Base-by-base conservation (phyloP, 2,888 invertebrate species). In the Amblyjoppa proteus region DNA sequence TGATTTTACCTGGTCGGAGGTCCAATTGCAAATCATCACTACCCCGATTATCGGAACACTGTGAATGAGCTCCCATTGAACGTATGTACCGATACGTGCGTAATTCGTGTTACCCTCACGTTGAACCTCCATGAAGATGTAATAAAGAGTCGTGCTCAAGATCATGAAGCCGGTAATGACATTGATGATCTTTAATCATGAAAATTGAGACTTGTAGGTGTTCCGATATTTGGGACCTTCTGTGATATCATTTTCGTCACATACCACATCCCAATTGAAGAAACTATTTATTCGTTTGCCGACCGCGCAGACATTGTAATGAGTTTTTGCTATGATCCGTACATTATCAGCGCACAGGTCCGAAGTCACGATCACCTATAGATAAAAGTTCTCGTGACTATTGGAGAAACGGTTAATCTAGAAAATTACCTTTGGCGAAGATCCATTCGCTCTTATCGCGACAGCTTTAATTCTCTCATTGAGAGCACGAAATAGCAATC, bases 311-410 rank as follows among this genome's bases (percentile, higher is more conserved):
- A 83, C 56, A 41, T 82, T 68, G 73, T 76, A 83, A 76, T 85
- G 85, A 7, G 76, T 71, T 49, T 82, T 83, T 1, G 85, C 82
- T 38, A 83, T 31, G 7, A 76, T 3, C 45, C 76, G 71, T n/a
- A 87, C 69, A 71, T 86, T 83, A 49, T 84, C 86, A 3, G 87
- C 85, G 41, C 82, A 81, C 25, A 81, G 75, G 20, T 84, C 83
- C 53, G 84, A 79, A 9, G 85, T 75, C 38, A 73, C 71, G 53
- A 80, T 66, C 25, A 80, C 64, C 80, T 80, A 53, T 5, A 4
- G 0, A 69, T 41, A 28, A 68, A 34, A 53, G 7, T 20, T 53
- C 20, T 6, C 7, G 7, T 20, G 20, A 53, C 1, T 53, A 7
- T 53, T 7, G 16, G 45, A 82, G 53, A 41, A 53, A 45, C 49